Base-by-base conservation (phyloP, 2,113 vertebrate genomes). In the Chionis minor region DNA sequence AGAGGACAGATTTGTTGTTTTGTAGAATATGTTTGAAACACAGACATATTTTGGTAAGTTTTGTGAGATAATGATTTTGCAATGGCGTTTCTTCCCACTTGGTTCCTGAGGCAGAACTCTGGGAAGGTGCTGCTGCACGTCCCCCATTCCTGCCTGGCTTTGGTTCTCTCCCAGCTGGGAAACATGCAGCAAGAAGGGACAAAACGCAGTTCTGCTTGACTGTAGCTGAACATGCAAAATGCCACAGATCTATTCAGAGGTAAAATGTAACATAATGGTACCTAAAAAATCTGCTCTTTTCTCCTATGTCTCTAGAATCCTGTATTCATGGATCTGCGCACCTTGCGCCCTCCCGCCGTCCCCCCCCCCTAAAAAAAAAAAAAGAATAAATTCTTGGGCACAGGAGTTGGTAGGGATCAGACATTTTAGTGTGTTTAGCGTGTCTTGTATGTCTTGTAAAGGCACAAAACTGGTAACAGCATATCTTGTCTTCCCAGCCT, bases 51-150 rank as follows among this genome's bases (percentile, higher is more conserved):
- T 71, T 86, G 35, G 9, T 70, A 81, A 44, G 24, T 56, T 85
- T 92, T 80, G 18, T 79, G 59, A 79, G 40, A 32, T 21, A 73
- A 62, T 58, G 33, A 61, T 89, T 89, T 94, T 89, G 51, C 17
- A 72, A 45, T 4, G 3, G 15, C 0, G 1, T 75, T 91, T 86
- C 3, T 9, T 71, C 44, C 38, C 1, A 1, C 1, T 1, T 2
- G 4, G 20, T 69, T 85, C 45, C 66, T 65, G 56, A 61, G 33
- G 9, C 38, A 67, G 62, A 90, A 10, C 18, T 87, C 24, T 72
- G 73, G 38, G 65, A 89, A 89, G 35, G 10, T 52, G 38, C 40
- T 2, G 1, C 22, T 72, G 19, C 82, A 33, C 1, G 3, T 67
- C 4, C 22, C 26, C 22, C 8, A 20, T 75, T 94, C 21, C 49